Evolutionary conservation across 2,888 invertebrate genomes (phyloP), one percentile per base, ranked within the genome.

Genomic region (Lithodes maja): DNA sequence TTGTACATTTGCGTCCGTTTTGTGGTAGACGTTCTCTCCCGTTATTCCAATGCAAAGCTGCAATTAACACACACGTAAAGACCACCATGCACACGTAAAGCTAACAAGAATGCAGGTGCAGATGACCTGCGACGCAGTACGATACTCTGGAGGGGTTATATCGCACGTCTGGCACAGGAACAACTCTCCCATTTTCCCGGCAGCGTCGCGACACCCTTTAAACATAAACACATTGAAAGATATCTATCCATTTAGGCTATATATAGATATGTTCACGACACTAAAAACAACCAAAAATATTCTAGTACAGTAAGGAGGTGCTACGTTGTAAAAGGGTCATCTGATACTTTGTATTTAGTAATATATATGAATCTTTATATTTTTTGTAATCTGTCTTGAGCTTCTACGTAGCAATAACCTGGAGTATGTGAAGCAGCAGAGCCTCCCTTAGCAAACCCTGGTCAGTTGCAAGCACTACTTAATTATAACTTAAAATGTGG

Each of bases 361-460:
- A 78, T 50, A 78, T 78, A 78, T 78, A 50, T 82, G 7, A n/a
- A 71, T n/a, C 71, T 71, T 71, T 71, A 71, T 71, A 82, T 81
- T 86, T 82, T 71, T 88, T 89, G 75, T 71, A n/a, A 71, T 71
- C 71, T 71, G 88, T 84, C 88, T 89, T 85, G 81, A 89, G 88
- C 88, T 89, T 88, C 85, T 85, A 49, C 50, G 88, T 85, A 85
- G 88, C 88, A 89, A 85, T 85, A 85, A 81, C 84, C 77, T 75
- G 74, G 80, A 79, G 81, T 81, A 68, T 17, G 54, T 54, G 74
- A 79, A 9, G 17, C n/a, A 79, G 55, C 33, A 68, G 15, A 50
- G 84, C 84, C 17, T 52, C 75, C 49, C 84, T 74, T 15, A 79
- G 55, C 9, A 61, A 61, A 7, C 61, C 61, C 61, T 7, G 61